Conservation (phyloP, 2,113 vertebrate species). For the Lanius collurio region DNA sequence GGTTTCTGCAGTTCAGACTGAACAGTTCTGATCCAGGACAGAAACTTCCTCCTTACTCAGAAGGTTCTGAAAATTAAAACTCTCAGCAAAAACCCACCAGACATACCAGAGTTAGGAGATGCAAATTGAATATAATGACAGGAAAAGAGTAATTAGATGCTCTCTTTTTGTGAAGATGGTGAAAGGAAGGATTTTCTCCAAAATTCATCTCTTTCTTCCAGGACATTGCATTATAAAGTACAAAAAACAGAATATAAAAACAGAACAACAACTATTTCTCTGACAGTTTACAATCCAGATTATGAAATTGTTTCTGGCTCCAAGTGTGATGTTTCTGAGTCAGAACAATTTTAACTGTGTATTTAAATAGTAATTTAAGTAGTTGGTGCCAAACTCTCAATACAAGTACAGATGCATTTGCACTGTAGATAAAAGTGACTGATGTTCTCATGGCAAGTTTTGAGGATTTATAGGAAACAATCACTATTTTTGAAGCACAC, state of each 20-base stretch:
- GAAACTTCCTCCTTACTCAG: not conserved
- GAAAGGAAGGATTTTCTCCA: not conserved
- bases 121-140: not conserved
- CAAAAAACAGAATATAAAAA: not conserved
- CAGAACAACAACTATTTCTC: not conserved
- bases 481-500: not conserved
- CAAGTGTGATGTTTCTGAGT: not conserved
- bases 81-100: not conserved
- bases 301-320: slow-evolving; percentile 9
- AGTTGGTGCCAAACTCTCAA: not conserved
- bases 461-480: not conserved
- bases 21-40: not conserved
- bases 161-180: not conserved
- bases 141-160: not conserved
- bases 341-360: not conserved
- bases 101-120: not conserved
- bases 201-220: not conserved
- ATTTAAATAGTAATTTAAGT: not conserved
- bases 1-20: not conserved
- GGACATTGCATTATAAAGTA: not conserved
- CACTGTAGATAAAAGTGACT: not conserved
- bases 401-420: not conserved
- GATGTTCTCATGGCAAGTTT: not conserved
- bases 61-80: not conserved
- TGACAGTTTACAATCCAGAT: not conserved